A percentile compares a stretch with the other conserved stretches of the same genome.
These are phyloP conservation scores for Oophaga sylvatica DNA, from an alignment of 2,797 vertebrate genomes.

Conservation along the genomic window DNA sequence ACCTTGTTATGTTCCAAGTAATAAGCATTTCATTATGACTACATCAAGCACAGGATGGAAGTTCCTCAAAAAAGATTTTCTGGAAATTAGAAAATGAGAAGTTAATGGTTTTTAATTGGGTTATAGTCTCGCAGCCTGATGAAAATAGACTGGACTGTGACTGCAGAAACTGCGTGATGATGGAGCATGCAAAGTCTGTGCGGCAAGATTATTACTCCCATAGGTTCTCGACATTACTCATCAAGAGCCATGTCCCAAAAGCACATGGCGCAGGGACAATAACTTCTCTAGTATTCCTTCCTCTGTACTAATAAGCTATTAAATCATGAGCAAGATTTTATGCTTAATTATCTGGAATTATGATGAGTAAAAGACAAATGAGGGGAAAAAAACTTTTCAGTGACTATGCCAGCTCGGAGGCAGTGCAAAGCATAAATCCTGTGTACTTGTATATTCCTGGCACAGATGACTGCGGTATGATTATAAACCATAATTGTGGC, in stretches of 20 bases:
- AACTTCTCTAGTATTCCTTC: neutral
- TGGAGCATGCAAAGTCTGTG: constrained; percentile 15
- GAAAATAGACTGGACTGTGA: constrained; percentile 35
- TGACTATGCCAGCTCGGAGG: neutral
- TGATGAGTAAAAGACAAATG: neutral
- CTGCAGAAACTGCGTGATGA: constrained; percentile 6
- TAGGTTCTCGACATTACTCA: constrained; percentile 5
- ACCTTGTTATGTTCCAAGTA: constrained; percentile 2
- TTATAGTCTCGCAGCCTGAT: neutral
- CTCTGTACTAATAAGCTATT: neutral
- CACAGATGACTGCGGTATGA: neutral
- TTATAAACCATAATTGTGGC: neutral
- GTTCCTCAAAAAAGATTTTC: constrained; percentile 23
- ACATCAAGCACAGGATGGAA: neutral
- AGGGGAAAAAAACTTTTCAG: neutral
- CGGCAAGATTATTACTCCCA: constrained; percentile 5
- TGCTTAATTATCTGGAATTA: constrained; percentile 7
- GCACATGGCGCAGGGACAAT: constrained; percentile 1
- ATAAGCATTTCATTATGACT: constrained; percentile 24
- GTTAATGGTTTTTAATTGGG: constrained; percentile 37
- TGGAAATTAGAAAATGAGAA: constrained; percentile 40
- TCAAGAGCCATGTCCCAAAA: constrained; percentile 16
- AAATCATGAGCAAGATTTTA: neutral
- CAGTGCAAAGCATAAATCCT: neutral
- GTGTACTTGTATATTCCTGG: neutral